Percentiles rank a stretch among this genome's conserved stretches.
Evolutionary conservation across 2,888 invertebrate species (phyloP).

Genomic region (Drosophila robusta): DNA sequence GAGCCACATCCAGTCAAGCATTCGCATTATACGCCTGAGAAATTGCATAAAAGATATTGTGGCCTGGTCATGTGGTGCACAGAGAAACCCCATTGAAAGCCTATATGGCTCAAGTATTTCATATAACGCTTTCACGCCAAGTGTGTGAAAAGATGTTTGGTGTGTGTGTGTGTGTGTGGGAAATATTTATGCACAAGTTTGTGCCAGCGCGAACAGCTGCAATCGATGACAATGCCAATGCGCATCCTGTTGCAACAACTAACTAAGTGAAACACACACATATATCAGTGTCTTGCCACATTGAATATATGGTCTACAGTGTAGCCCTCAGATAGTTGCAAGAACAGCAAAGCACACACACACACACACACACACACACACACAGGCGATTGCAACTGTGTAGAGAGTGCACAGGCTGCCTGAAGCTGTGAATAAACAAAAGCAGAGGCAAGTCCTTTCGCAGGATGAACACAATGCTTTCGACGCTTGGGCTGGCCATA

Average conservation of each 20-base stretch:
- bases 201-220: slow-evolving; percentile 1
- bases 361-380: slow-evolving; percentile 7
- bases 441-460: slow-evolving; percentile 44
- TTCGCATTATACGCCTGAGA: too few relatives aligned
- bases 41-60: too few relatives aligned
- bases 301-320: slow-evolving; percentile 40
- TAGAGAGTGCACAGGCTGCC: slow-evolving; percentile 30
- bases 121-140: background rate
- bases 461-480: slow-evolving; percentile 47
- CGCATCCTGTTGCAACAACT: slow-evolving; percentile 28
- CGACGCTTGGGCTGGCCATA: slow-evolving; percentile 5
- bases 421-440: slow-evolving; percentile 69
- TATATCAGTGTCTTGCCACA: slow-evolving; percentile 51
- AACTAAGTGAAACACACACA: slow-evolving; percentile 32
- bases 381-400: background rate
- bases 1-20: too few relatives aligned
- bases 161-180: background rate
- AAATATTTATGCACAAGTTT: background rate
- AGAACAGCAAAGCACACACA: slow-evolving; percentile 1
- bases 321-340: background rate
- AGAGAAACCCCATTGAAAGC: background rate
- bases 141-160: background rate
- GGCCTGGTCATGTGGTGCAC: too few relatives aligned
- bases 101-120: background rate
- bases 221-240: slow-evolving; percentile 42